phyloP scores from a whole-genome alignment of 2,113 vertebrate species.

The Sinosuthora webbiana region DNA sequence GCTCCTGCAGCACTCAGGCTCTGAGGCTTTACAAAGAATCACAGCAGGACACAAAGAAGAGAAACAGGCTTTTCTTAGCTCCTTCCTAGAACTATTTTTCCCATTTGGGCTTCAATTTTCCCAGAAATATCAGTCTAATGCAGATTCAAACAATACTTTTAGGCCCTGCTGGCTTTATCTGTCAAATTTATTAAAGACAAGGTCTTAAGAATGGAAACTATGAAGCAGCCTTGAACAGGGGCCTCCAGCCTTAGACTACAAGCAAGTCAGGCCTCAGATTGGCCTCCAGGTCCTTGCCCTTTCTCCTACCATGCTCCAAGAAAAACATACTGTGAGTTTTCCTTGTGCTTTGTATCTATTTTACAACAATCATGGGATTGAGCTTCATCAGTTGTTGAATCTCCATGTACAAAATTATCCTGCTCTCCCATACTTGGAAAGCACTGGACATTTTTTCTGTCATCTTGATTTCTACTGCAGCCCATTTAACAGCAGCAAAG shows the following conservation, averaged over 20 bases:
- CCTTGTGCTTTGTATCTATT: neutral
- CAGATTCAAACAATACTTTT: constrained; percentile 29
- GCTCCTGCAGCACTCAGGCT: neutral
- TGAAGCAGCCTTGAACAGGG: constrained; percentile 26
- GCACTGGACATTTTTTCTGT: neutral
- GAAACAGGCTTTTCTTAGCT: constrained; percentile 39
- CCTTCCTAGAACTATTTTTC: constrained; percentile 59
- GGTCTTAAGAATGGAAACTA: constrained; percentile 40
- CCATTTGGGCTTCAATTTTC: constrained; percentile 23
- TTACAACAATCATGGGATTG: neutral
- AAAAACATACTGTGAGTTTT: neutral
- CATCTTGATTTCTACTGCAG: neutral
- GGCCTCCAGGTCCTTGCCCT: constrained; percentile 27
- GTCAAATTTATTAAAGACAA: constrained; percentile 33
- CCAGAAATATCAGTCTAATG: constrained; percentile 31
- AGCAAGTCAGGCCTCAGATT: neutral
- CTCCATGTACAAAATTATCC: neutral
- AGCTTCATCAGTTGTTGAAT: neutral
- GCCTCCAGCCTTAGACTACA: neutral
- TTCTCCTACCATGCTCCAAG: neutral
- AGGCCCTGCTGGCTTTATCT: neutral
- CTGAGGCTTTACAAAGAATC: constrained; percentile 48
- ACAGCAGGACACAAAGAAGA: constrained; percentile 11
- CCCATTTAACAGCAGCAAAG: neutral
- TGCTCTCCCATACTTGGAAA: neutral